Conservation (phyloP, 2,888 invertebrate species). For the Hypomecis atomaria region DNA sequence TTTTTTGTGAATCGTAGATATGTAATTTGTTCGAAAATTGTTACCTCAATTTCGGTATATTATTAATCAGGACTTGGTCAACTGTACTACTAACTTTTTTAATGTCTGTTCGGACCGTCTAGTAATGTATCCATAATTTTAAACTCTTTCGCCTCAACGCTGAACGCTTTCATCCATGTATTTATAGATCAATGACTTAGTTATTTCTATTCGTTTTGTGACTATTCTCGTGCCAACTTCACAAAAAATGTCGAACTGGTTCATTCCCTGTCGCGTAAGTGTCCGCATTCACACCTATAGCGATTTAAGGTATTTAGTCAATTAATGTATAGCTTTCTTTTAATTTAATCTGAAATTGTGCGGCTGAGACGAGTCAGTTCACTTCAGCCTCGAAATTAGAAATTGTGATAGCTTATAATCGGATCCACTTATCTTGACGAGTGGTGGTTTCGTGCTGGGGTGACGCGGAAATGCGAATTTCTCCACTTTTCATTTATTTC, state of each 20-base stretch:
- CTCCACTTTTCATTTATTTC: not conserved
- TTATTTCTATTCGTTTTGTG: not conserved
- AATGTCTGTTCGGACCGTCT: too few relatives aligned
- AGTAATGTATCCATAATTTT: too few relatives aligned
- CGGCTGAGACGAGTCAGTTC: slow-evolving; percentile 66
- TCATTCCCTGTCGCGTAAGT: slow-evolving; percentile 32
- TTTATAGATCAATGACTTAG: not conserved
- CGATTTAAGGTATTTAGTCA: slow-evolving; percentile 83
- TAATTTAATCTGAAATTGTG: slow-evolving; percentile 55
- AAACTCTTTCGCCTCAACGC: not conserved
- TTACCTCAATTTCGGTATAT: too few relatives aligned
- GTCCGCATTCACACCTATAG: slow-evolving; percentile 58
- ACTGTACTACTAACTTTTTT: too few relatives aligned
- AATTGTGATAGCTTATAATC: slow-evolving; percentile 62
- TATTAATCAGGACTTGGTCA: too few relatives aligned
- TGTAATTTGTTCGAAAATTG: too few relatives aligned
- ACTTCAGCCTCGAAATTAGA: slow-evolving; percentile 55
- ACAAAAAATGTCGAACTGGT: slow-evolving; percentile 21
- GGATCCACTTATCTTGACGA: not conserved
- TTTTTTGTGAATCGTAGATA: too few relatives aligned
- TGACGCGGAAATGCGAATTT: slow-evolving; percentile 1
- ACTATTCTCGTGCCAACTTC: slow-evolving; percentile 32
- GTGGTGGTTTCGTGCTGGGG: not conserved
- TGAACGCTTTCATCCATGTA: not conserved
- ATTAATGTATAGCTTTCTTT: slow-evolving; percentile 80